Base-by-base conservation (phyloP, 2,113 vertebrate genomes). In the Chaetodon trifascialis region DNA sequence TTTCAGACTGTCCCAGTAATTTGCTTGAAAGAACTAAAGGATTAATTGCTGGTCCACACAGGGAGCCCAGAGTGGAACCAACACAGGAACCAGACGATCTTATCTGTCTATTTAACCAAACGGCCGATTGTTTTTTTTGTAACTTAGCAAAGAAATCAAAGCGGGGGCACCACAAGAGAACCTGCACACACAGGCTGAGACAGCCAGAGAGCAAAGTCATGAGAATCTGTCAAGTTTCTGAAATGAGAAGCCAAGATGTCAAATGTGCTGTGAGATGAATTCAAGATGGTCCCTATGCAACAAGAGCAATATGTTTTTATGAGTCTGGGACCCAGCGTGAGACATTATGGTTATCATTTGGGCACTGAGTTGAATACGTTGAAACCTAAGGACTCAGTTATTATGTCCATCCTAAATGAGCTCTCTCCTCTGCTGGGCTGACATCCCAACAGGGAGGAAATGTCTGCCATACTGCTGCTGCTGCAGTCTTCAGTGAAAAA, bases 261-360 rank as follows among this genome's bases (percentile, higher is more conserved):
- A 84, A 86, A 82, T 68, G 44, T 71, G 58, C 52, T 54, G 23
- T 59, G 19, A 47, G 42, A 76, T 74, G 64, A 70, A 69, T 76
- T 78, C 51, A 88, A 86, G 52, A 77, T 40, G 58, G 66, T 79
- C 77, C 75, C 71, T 2, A 15, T 11, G 30, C 77, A 86, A 67
- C 77, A 79, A 70, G 23, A 82, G 76, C 82, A 88, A 83, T 65
- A 60, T 69, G 65, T 75, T 83, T 79, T 79, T 83, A 73, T 76
- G 75, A 86, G 55, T 46, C 78, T 56, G 34, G 44, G 40, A 73
- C 16, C 30, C 36, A n/a, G 23, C 11, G 21, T 34, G 51, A 54
- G 66, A 52, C 54, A 70, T 80, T 81, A 87, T 21, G 16, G 73
- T 60, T 75, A 73, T 80, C 44, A 78, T 76, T 84, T 68, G 49